phyloP scores from a whole-genome alignment of 2,888 invertebrate genomes.

The Philonicus albiceps region DNA sequence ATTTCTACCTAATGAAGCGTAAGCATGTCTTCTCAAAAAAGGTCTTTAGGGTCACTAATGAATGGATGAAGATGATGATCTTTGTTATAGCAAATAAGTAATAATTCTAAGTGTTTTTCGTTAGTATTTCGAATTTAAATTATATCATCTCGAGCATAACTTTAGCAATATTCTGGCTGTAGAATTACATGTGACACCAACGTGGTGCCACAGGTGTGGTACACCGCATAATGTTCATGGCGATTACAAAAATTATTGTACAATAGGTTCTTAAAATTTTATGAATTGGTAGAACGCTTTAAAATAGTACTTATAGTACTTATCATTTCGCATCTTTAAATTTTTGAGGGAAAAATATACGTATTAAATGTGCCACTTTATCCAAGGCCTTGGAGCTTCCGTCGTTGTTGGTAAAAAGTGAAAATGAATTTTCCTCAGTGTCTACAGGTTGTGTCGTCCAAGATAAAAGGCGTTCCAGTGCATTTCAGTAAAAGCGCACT shows the following conservation, averaged over 20 bases:
- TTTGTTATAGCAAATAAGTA: too few species aligned
- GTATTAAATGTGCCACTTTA: neutral
- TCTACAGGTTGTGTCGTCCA: neutral
- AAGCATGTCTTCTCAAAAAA: neutral
- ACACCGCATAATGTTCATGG: too few species aligned
- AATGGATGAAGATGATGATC: too few species aligned
- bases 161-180: too few species aligned
- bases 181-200: too few species aligned
- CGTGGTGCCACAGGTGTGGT: too few species aligned
- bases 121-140: too few species aligned
- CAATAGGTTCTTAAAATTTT: neutral
- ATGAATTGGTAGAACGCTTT: neutral
- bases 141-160: too few species aligned
- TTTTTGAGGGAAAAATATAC: neutral
- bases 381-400: neutral
- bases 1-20: neutral
- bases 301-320: neutral
- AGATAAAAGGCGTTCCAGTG: neutral
- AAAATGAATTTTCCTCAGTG: neutral
- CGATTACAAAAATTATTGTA: too few species aligned
- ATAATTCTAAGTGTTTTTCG: too few species aligned
- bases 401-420: neutral
- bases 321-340: neutral
- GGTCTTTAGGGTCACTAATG: too few species aligned
- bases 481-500: neutral